Base-by-base conservation (phyloP, 2,888 invertebrate genomes). In the Acronicta aceris region DNA sequence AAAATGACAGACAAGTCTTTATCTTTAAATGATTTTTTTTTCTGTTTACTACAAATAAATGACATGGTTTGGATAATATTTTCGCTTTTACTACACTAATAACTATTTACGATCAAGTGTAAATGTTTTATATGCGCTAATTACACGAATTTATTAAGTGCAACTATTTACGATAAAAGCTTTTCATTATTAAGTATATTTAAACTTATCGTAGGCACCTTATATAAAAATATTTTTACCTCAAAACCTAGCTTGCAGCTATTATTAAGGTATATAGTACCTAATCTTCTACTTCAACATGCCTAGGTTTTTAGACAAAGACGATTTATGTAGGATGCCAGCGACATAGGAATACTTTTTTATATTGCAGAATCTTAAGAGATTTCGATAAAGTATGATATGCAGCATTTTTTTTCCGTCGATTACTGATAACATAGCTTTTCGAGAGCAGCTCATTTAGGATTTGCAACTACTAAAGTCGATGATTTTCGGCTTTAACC, bases 141-240 rank as follows among this genome's bases (percentile, higher is more conserved):
- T 58, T 50, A 45, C 33, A 58, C 40, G 65, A 69, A 55, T 43
- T 54, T 54, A 54, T 41, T 8, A 57, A 49, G 27, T 57, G 50
- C 49, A 48, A 50, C 46, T 54, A 21, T 50, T 50, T 16, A 40
- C 15, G 30, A 17, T 33, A 30, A 48, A 47, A 54, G 13, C 9
- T 42, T 40, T 42, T 21, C 46, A 41, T 17, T 12, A 42, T 21
- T 45, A 46, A 12, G n/a, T 38, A n/a, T n/a, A 38, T 6, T n/a
- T 5, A n/a, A 7, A 38, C n/a, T 38, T 58, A 41, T 43, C 15
- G 16, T 27, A 66, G 30, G 49, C 48, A 38, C 46, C 36, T 50
- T 27, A 21, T 42, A 61, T 43, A 58, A 43, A 49, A 43, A 62
- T 56, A 54, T 58, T 46, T 70, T 72, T 50, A 30, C 16, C 33